phyloP scores from a whole-genome alignment of 2,113 vertebrate genomes.

The Bubo blakistoni region DNA sequence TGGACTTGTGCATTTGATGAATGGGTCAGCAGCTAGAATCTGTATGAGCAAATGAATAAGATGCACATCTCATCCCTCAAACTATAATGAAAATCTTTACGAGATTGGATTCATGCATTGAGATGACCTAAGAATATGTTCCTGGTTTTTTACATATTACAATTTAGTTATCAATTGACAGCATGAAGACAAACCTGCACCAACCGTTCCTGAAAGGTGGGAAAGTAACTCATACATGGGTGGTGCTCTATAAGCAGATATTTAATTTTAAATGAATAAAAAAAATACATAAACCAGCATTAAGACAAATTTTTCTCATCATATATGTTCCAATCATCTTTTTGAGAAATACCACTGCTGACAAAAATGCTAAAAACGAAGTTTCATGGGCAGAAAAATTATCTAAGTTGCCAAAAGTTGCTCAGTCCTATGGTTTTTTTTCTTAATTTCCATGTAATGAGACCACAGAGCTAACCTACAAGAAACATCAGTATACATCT shows the following conservation, averaged over 20 bases:
- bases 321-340: accelerated
- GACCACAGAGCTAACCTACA: neutral
- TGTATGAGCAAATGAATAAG: neutral
- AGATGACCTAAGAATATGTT: neutral
- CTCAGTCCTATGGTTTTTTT: neutral
- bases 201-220: neutral
- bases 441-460: neutral
- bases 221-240: neutral
- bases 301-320: neutral
- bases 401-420: neutral
- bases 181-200: neutral
- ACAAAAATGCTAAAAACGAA: neutral
- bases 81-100: conserved; percentile 3
- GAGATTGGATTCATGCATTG: neutral
- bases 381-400: neutral
- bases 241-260: neutral
- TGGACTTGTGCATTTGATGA: conserved; percentile 2
- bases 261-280: neutral
- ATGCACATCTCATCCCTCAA: conserved; percentile 26
- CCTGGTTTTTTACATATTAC: neutral
- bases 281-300: neutral
- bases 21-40: neutral
- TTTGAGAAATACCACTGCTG: neutral
- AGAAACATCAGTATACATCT: neutral
- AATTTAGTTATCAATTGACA: neutral